These are phyloP conservation scores for Astropecten irregularis DNA, from an alignment of 53 echinoderm and acorn worm species.

Conservation along the genomic window DNA sequence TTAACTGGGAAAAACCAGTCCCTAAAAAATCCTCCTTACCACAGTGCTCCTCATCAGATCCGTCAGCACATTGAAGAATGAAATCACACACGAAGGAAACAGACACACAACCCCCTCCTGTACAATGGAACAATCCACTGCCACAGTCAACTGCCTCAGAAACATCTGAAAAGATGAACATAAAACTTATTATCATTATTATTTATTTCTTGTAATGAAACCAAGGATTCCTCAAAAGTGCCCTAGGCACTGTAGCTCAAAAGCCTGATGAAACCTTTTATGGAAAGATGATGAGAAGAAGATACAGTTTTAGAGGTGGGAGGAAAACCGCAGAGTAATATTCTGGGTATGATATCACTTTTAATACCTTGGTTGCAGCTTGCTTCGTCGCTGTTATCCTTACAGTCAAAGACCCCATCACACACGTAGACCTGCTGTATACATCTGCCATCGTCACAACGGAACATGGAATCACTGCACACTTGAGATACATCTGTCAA, in stretches of 20 bases:
- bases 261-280: too few species aligned
- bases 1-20: too few species aligned
- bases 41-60: conserved; percentile 81
- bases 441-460: conserved; percentile 69
- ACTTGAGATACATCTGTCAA: conserved; percentile 12
- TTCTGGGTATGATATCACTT: too few species aligned
- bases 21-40: too few species aligned
- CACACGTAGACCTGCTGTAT: conserved; percentile 69
- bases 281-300: too few species aligned
- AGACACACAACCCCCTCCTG: conserved; percentile 68
- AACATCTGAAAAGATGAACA: not conserved
- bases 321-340: too few species aligned
- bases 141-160: conserved; percentile 29
- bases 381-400: conserved; percentile 72
- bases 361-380: too few species aligned
- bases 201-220: too few species aligned
- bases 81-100: conserved; percentile 81
- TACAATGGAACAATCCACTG: conserved; percentile 54
- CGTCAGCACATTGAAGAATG: conserved; percentile 66
- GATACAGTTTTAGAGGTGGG: too few species aligned
- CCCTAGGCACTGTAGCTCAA: too few species aligned
- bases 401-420: conserved; percentile 67
- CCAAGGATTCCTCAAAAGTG: too few species aligned
- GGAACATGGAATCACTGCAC: conserved; percentile 56
- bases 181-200: too few species aligned